phyloP scores from a whole-genome alignment of 2,797 vertebrate genomes.

The Mus spretus region DNA sequence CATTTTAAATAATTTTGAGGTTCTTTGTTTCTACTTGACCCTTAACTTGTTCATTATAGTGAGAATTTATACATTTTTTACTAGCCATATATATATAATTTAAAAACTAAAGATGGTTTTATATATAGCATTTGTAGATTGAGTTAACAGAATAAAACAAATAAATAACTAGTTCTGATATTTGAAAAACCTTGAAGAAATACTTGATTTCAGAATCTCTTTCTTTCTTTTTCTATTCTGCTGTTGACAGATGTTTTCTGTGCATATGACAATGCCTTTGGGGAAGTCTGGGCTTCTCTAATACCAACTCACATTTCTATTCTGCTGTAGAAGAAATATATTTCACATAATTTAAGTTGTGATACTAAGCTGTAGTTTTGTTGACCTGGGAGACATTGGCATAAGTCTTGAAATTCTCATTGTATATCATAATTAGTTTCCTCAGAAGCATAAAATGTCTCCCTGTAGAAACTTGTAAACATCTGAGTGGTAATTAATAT shows the following conservation, averaged over 20 bases:
- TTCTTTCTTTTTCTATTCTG: not conserved
- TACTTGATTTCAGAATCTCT: not conserved
- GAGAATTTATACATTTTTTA: not conserved
- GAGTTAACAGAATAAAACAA: not conserved
- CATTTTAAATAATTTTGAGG: not conserved
- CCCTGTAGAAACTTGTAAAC: not conserved
- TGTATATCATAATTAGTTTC: not conserved
- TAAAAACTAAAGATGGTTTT: not conserved
- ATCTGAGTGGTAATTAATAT: conserved; percentile 12
- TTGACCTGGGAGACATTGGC: conserved; percentile 22
- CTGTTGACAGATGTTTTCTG: conserved; percentile 37
- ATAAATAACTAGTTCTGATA: not conserved
- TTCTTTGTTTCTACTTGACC: not conserved
- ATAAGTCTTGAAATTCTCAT: not conserved
- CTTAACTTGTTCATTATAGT: not conserved
- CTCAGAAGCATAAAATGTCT: not conserved
- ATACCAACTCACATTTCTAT: conserved; percentile 36
- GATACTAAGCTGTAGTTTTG: conserved; percentile 19
- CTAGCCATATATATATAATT: not conserved
- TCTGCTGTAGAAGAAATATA: conserved; percentile 61
- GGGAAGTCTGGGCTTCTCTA: conserved; percentile 58
- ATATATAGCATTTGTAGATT: not conserved
- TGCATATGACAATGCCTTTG: conserved; percentile 1
- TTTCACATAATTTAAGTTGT: conserved; percentile 65
- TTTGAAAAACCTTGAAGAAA: not conserved